Percentiles rank a stretch among this genome's conserved stretches.
Conservation (phyloP, 2,797 vertebrate genomes). For the Muraenolepis orangiensis region DNA sequence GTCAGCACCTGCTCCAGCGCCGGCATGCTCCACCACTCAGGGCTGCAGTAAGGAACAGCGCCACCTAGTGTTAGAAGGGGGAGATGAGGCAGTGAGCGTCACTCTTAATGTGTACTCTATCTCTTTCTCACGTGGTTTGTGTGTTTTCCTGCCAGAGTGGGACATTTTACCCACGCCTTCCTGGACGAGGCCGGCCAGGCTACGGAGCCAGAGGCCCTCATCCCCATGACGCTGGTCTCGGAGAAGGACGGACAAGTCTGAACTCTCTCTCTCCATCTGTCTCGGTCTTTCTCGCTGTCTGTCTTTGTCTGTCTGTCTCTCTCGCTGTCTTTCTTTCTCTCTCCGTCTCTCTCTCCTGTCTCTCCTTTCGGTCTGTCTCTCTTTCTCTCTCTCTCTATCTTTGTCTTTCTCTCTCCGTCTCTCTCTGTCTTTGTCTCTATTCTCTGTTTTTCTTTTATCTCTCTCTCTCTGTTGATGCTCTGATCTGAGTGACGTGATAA, state of each 20-base stretch:
- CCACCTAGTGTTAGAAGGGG: too few species aligned
- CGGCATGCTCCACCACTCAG: slow-evolving; percentile 86
- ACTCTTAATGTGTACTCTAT: not conserved
- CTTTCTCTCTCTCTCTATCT: not conserved
- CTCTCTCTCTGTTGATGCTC: too few species aligned
- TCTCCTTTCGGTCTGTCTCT: not conserved
- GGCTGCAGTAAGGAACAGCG: slow-evolving; percentile 77
- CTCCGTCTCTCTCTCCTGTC: too few species aligned
- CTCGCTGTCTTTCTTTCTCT: too few species aligned
- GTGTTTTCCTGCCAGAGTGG: slow-evolving; percentile 74
- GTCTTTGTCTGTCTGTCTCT: too few species aligned
- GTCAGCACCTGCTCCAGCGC: slow-evolving; percentile 91
- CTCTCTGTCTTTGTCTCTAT: too few species aligned
- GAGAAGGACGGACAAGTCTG: slow-evolving; percentile 85
- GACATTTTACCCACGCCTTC: slow-evolving; percentile 93
- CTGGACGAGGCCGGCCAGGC: slow-evolving; percentile 96
- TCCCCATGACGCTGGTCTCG: slow-evolving; percentile 85
- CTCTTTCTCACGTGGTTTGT: too few species aligned
- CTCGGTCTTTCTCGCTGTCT: too few species aligned
- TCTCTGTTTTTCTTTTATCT: not conserved
- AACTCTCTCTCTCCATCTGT: not conserved
- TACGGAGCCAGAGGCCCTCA: slow-evolving; percentile 89
- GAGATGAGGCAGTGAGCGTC: not conserved
- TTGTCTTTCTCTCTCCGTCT: not conserved
- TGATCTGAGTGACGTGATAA: too few species aligned